Conservation (phyloP, 2,797 vertebrate species). For the Falco peregrinus region DNA sequence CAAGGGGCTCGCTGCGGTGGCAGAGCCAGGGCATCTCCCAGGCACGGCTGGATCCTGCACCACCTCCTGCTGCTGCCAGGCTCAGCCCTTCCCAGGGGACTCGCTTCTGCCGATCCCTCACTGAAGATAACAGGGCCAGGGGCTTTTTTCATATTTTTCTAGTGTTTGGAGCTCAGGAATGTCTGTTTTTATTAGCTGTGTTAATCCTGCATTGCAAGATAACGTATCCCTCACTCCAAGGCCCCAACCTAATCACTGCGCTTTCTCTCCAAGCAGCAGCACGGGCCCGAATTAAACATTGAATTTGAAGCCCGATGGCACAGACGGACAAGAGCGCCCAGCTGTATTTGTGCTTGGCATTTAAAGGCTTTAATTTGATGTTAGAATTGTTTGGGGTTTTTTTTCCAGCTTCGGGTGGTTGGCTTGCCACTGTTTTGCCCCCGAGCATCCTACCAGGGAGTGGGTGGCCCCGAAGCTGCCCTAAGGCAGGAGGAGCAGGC, state of each 20-base stretch:
- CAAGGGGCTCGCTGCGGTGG: not conserved
- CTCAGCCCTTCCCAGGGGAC: not conserved
- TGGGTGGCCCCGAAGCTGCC: not conserved
- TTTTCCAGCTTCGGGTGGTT: not conserved
- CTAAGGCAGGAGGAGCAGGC: not conserved
- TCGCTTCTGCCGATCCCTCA: rapidly evolving
- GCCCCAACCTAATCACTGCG: not conserved
- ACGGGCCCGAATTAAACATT: not conserved
- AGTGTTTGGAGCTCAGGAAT: not conserved
- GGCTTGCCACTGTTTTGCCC: rapidly evolving
- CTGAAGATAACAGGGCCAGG: conserved; percentile 2
- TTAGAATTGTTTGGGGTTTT: not conserved
- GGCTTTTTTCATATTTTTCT: not conserved
- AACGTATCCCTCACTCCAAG: not conserved
- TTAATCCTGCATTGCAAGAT: not conserved
- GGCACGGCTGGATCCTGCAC: not conserved
- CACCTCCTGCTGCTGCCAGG: not conserved
- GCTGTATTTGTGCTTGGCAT: rapidly evolving
- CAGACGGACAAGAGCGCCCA: rapidly evolving
- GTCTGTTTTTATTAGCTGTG: conserved; percentile 25
- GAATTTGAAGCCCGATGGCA: not conserved
- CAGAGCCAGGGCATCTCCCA: not conserved
- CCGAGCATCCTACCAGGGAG: not conserved
- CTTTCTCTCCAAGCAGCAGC: not conserved
- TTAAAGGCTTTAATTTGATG: not conserved